These are phyloP conservation scores for Drosophila gaucha DNA, from an alignment of 2,888 invertebrate species.

Conservation along the genomic window DNA sequence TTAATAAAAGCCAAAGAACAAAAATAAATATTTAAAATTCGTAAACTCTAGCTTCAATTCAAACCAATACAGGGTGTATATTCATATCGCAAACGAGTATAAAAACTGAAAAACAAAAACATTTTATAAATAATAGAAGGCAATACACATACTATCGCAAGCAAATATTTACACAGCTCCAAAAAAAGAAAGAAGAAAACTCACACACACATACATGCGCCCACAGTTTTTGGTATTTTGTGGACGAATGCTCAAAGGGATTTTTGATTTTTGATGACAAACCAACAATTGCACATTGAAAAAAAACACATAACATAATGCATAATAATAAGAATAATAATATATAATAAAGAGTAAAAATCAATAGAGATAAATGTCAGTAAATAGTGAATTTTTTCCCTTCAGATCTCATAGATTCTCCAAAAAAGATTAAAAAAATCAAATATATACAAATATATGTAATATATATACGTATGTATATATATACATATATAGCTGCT, in stretches of 20 bases:
- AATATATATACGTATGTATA: slow-evolving; percentile 1
- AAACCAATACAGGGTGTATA: too few species aligned
- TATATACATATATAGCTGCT: slow-evolving; percentile 53
- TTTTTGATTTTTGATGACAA: slow-evolving; percentile 47
- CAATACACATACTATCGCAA: slow-evolving; percentile 30
- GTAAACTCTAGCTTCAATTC: too few species aligned
- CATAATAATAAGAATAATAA: slow-evolving; percentile 6
- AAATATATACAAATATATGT: slow-evolving; percentile 12
- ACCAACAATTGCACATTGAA: slow-evolving; percentile 42
- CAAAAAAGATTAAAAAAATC: slow-evolving; percentile 40
- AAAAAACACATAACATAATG: background rate
- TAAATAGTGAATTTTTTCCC: slow-evolving; percentile 57
- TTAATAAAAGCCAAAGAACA: too few species aligned
- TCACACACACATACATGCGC: slow-evolving; percentile 6
- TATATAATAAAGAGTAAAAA: slow-evolving; percentile 17
- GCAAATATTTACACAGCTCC: slow-evolving; percentile 49
- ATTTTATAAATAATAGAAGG: slow-evolving; percentile 9
- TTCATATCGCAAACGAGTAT: background rate
- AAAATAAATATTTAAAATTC: too few species aligned
- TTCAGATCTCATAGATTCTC: slow-evolving; percentile 62
- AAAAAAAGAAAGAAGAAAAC: too few species aligned
- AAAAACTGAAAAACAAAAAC: background rate
- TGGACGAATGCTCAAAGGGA: slow-evolving; percentile 41
- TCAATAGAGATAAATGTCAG: slow-evolving; percentile 56
- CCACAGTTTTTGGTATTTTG: slow-evolving; percentile 36